Evolutionary conservation across 2,888 invertebrate species (phyloP), one percentile per base, ranked within the genome.

Genomic region (Luperina nickerlii): DNA sequence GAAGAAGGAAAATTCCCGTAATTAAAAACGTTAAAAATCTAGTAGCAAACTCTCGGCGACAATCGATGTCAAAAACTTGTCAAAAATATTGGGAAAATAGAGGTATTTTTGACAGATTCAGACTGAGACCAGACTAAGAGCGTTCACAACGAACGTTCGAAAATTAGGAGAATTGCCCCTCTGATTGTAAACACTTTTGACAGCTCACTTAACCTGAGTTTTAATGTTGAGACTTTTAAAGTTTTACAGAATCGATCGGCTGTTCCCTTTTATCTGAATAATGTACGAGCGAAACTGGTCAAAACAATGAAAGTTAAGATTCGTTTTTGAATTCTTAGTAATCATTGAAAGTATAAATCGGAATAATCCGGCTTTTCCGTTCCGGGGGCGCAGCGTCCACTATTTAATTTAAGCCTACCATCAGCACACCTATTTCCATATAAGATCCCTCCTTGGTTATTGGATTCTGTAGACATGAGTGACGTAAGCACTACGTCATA

Each of bases 401-500:
- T 24, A 15, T 8, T 18, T 27, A 75, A 27, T 38, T 0, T 38
- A 15, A 5, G 15, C 57, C 20, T 42, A 6, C 15, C 6, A 66
- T 51, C 57, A 13, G 42, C 32, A 51, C 81, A 81, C 0, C 0
- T 0, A 3, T 0, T 0, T 7, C 24, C 78, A 8, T 24, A 0
- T 0, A 67, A 0, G n/a, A 38, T 0, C 8, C 0, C 73, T 62
- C 24, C 38, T 57, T 71, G 6, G 1, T 6, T 0, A 1, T 84
- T 76, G 0, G 0, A 1, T 15, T 70, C 72, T 18, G 0, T 2
- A 48, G 51, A 32, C 62, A 62, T 74, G 42, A 57, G 0, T 48
- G 83, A 18, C 18, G 9, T 51, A 18, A 83, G 76, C 32, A 67
- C 76, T 32, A 84, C 57, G 15, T 84, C 81, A 70, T 76, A 74